Evolutionary conservation across 2,888 invertebrate species (phyloP), one percentile per base, ranked within the genome.

Genomic region (Branchipolynoe longqiensis): DNA sequence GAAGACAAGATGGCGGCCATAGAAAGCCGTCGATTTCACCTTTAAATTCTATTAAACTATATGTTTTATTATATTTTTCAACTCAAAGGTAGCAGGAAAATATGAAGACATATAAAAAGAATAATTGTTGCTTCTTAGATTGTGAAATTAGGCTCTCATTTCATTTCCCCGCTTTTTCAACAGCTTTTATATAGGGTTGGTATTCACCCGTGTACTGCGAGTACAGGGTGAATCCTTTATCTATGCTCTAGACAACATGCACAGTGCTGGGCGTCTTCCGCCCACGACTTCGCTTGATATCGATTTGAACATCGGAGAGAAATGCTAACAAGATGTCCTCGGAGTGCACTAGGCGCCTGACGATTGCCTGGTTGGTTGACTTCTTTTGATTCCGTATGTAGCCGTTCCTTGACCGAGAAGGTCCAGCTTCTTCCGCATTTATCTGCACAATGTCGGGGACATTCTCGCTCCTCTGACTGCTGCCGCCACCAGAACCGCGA

Each of bases 251-350:
- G 1, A 62, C 62, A 1, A 62, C 25, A 25, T 62, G 62, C 1
- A 25, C 31, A 31, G 62, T 3, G 31, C 25, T 25, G 25, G 25
- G 62, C 28, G 28, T 12, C 25, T 62, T 62, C 14, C 73, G 73
- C 28, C 73, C 40, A 73, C 73, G 40, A 22, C n/a, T 14, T 25
- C 73, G 31, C 38, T 73, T 38, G 1, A 73, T 41, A 28, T 73
- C 73, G 25, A 25, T 73, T 41, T 73, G 73, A 2, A 73, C 73
- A 38, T 73, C 73, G 1, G 73, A 73, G 38, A 73, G 25, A 33
- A 73, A 73, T 12, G 38, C 73, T 6, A 73, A 73, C 18, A 73
- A 73, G 38, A 73, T 41, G 22, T 73, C 73, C 38, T 73, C 73
- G 1, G 40, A n/a, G 22, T 41, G 38, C 14, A 73, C 73, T 1